Conservation (phyloP, 2,113 vertebrate species). For the Gallinago undulata region DNA sequence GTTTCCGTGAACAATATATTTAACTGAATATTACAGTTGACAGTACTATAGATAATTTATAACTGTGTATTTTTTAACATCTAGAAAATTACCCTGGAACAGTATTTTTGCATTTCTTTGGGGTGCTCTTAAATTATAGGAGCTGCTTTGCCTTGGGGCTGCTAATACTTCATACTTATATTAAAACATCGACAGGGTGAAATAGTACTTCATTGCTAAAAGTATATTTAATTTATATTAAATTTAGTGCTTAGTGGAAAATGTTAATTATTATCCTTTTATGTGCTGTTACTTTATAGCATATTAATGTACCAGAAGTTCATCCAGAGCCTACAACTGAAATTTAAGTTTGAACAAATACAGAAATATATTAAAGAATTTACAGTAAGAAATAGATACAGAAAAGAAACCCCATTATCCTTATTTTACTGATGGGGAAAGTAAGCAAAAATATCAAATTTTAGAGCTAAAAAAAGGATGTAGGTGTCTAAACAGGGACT, state of each 20-base stretch:
- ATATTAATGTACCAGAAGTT: neutral
- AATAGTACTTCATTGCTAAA: neutral
- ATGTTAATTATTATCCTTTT: slow-evolving; percentile 15
- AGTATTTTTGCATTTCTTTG: neutral
- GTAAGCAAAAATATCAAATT: neutral
- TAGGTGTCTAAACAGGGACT: neutral
- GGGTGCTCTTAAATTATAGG: neutral
- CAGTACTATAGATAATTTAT: neutral
- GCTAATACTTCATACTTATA: neutral
- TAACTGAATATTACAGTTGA: neutral
- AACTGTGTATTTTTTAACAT: neutral
- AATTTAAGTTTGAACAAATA: neutral
- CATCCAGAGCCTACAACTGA: neutral
- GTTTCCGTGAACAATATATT: neutral
- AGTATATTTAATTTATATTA: neutral
- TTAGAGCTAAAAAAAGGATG: neutral
- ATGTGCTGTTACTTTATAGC: neutral
- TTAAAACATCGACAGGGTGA: neutral
- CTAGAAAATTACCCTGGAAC: neutral
- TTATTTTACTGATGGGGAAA: neutral
- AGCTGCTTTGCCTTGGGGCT: neutral
- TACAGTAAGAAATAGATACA: neutral
- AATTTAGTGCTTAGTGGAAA: neutral
- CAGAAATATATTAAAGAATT: neutral
- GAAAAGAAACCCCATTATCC: neutral